Conservation (phyloP, 35 echinoderm and acorn worm species). For the Heliocidaris tuberculata region DNA sequence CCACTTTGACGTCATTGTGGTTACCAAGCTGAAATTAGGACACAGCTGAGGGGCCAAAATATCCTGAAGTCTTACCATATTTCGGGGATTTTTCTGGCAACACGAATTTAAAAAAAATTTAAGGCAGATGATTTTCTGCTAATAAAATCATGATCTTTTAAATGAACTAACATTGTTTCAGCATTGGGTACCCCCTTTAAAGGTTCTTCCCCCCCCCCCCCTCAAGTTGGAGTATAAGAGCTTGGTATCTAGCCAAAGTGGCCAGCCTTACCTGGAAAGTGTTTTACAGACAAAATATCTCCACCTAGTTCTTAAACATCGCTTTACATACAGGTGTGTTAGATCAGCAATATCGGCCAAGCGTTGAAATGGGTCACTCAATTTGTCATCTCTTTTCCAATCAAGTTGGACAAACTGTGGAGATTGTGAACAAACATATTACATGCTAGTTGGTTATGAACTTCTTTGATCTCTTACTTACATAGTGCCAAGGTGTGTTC, state of each 20-base stretch:
- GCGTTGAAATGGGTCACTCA: neutral
- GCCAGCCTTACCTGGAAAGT: neutral
- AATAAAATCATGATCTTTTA: too few species aligned
- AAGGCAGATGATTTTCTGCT: too few species aligned
- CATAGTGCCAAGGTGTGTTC: neutral
- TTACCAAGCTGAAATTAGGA: too few species aligned
- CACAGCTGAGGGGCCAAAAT: too few species aligned
- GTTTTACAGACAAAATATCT: neutral
- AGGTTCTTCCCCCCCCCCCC: too few species aligned
- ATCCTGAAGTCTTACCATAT: too few species aligned
- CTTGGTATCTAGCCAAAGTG: neutral
- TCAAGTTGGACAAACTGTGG: neutral
- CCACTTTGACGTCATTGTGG: too few species aligned
- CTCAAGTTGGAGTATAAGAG: neutral
- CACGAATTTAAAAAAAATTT: too few species aligned
- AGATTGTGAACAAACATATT: constrained; percentile 13
- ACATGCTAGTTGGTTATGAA: neutral
- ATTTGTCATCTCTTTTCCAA: neutral
- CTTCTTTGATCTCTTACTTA: neutral
- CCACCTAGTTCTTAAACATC: neutral
- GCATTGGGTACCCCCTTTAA: too few species aligned
- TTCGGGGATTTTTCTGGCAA: too few species aligned
- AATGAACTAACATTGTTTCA: too few species aligned
- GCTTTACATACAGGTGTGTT: neutral
- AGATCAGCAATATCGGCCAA: neutral